Conservation (phyloP, 1,140 invertebrate genomes). For the Magallana angulata region DNA sequence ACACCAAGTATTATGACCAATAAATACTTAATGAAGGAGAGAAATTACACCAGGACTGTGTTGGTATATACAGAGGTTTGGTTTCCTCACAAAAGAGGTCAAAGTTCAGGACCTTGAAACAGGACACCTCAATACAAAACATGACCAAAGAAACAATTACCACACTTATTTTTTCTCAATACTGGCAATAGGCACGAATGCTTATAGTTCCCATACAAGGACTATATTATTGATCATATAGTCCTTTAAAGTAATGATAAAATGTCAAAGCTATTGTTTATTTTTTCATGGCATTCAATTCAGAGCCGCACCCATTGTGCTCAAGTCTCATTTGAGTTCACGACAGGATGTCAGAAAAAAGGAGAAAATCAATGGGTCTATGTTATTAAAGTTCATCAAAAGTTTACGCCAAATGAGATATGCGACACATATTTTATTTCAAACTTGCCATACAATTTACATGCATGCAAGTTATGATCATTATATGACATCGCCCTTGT, state of each 20-base stretch:
- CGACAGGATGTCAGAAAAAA: background rate
- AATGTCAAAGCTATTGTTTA: background rate
- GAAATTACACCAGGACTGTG: background rate
- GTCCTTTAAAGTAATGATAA: slow-evolving; percentile 9
- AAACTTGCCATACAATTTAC: background rate
- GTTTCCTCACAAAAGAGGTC: background rate
- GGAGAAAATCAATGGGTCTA: background rate
- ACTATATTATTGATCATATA: background rate
- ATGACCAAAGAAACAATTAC: too few relatives aligned
- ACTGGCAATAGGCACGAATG: background rate
- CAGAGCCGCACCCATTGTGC: background rate
- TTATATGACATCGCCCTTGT: background rate
- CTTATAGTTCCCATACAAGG: too few relatives aligned
- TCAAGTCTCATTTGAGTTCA: background rate
- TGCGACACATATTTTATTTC: background rate
- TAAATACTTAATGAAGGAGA: background rate
- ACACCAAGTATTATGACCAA: background rate
- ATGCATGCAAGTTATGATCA: background rate
- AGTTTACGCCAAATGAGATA: slow-evolving; percentile 14
- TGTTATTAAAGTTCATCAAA: background rate
- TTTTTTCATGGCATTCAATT: slow-evolving; percentile 11
- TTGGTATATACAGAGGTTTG: background rate
- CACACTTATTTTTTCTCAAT: too few relatives aligned
- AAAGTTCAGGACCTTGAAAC: background rate
- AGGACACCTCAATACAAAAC: too few relatives aligned